Evolutionary conservation across 2,888 invertebrate species (phyloP), one percentile per base, ranked within the genome.

Genomic region (Epistrophe grossulariae): DNA sequence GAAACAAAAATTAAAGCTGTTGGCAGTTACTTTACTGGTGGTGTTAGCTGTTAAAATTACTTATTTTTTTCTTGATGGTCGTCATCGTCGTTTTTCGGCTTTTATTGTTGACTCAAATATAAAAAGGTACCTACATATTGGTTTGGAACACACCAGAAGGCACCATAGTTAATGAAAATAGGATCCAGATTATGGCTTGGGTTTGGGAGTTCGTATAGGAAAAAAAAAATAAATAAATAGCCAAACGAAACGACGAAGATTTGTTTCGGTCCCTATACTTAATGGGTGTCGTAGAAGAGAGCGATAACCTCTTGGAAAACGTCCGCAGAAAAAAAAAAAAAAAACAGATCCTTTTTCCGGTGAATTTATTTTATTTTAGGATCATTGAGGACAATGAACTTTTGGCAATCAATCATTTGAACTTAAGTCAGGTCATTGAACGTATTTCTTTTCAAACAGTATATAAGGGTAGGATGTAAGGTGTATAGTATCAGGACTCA

Each of bases 321-420:
- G 7, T 35, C 1, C 35, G 35, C 35, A 35, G 11, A 24, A 3
- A 13, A 0, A 40, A 40, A 40, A 40, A 40, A 40, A 60, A n/a
- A 19, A 64, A 17, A 60, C 13, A 79, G 71, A 74, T 24, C 74
- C 72, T 73, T 72, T 81, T 78, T 72, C 50, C 13, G 50, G 73
- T 19, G 50, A 57, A 62, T 35, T 66, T 50, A 31, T 43, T 57
- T 68, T 64, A 70, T 74, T 84, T 79, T 59, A 55, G 35, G 52
- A 62, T 35, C 40, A 40, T 43, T 62, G 60, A 60, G 77, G 77
- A 62, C 81, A 70, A 9, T 78, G 81, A 78, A 68, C 81, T 66
- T 60, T 60, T 10, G 40, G 77, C 62, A 73, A 77, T 85, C 73
- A 55, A 85, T 85, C 81, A 85, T 68, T 84, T 24, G 52, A 68